Evolutionary conservation across 2,797 vertebrate genomes (phyloP).

Genomic region (Schizothorax lantsangensis): DNA sequence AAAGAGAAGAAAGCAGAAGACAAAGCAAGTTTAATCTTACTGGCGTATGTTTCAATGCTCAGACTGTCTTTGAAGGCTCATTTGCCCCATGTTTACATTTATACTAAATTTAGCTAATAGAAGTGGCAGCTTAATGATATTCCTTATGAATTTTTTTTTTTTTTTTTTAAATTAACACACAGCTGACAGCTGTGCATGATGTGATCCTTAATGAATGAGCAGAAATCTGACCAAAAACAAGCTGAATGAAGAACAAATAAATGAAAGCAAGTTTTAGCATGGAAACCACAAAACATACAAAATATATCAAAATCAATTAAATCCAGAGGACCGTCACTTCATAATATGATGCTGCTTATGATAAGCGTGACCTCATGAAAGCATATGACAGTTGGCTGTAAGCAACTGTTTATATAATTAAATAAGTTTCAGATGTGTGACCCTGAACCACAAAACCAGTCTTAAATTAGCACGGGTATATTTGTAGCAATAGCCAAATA

Average conservation of each 20-base stretch:
- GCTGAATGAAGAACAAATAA: background rate
- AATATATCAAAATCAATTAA: background rate
- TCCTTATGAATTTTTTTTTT: background rate
- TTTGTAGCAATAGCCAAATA: too few species aligned
- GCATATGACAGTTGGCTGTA: background rate
- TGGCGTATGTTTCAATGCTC: background rate
- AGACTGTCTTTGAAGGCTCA: background rate
- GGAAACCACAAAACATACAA: background rate
- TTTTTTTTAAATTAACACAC: background rate
- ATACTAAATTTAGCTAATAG: background rate
- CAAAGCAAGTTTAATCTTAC: background rate
- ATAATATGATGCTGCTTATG: too few species aligned
- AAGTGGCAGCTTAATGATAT: background rate
- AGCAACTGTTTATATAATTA: background rate
- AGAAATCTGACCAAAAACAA: background rate
- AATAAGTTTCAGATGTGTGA: background rate
- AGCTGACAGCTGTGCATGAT: constrained; percentile 1
- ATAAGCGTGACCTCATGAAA: background rate
- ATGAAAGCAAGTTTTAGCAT: background rate
- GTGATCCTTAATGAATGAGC: background rate
- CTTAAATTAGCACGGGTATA: too few species aligned
- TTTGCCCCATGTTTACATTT: background rate
- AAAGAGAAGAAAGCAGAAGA: too few species aligned
- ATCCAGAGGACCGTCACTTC: background rate
- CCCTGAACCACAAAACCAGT: too few species aligned